Evolutionary conservation across 2,113 vertebrate genomes (phyloP).

Genomic region (Ochotona curzoniae): DNA sequence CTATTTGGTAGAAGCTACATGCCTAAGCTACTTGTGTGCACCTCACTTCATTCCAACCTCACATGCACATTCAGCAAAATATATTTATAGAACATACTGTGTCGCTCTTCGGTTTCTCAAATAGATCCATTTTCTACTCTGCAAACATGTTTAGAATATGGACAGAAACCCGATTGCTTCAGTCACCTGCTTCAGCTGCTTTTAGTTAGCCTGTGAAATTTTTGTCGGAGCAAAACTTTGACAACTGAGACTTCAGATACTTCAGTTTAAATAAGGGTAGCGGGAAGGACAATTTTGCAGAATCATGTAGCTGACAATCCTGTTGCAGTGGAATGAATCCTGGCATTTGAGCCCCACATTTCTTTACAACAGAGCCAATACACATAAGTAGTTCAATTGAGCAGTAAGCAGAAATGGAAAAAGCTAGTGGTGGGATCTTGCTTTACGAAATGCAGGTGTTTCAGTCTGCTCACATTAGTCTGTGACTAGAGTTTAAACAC

Average conservation of each 20-base stretch:
- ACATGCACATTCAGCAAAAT: constrained; percentile 21
- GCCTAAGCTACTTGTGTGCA: background rate
- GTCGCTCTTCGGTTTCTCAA: background rate
- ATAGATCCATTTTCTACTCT: constrained; percentile 7
- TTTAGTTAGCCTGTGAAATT: constrained; percentile 49
- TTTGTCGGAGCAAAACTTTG: constrained; percentile 54
- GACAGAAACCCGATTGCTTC: constrained; percentile 16
- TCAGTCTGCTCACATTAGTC: constrained; percentile 4
- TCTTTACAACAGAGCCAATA: constrained; percentile 52
- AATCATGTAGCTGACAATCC: constrained; percentile 55
- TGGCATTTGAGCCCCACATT: constrained; percentile 56
- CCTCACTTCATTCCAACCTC: constrained; percentile 8
- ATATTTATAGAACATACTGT: constrained; percentile 23
- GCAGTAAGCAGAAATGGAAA: background rate
- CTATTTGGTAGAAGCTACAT: background rate
- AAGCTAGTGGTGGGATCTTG: constrained; percentile 3
- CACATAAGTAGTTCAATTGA: constrained; percentile 51
- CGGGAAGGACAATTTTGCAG: constrained; percentile 58
- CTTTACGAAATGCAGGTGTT: constrained; percentile 38
- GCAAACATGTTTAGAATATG: constrained; percentile 22
- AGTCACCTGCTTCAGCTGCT: constrained; percentile 52
- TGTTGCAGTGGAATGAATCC: constrained; percentile 41
- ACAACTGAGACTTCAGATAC: constrained; percentile 15
- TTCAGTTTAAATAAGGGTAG: constrained; percentile 48
- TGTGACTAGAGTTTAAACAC: constrained; percentile 19